Conservation (phyloP, 2,113 vertebrate genomes). For the Thunnus maccoyii region DNA sequence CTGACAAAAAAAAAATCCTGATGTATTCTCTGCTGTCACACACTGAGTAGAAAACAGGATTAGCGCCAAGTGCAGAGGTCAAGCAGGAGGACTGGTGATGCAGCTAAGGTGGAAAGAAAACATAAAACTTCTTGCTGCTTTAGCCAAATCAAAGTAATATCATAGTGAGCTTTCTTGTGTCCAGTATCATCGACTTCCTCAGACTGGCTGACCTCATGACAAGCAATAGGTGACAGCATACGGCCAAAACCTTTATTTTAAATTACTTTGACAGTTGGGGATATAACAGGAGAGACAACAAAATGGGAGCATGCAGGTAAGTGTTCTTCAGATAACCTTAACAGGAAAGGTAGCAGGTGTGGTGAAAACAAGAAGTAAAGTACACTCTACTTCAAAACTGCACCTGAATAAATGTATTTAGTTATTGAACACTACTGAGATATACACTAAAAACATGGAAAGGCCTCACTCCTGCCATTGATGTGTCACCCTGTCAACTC, state of each 20-base stretch:
- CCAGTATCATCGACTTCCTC: not conserved
- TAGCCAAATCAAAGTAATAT: not conserved
- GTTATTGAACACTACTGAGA: no score
- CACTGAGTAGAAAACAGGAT: not conserved
- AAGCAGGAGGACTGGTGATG: not conserved
- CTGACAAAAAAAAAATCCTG: no score
- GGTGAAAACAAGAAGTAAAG: not conserved
- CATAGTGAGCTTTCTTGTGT: not conserved
- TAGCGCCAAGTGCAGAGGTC: not conserved
- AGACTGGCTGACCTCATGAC: conserved; percentile 18
- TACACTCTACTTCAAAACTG: no score
- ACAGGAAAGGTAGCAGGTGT: not conserved
- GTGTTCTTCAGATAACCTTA: conserved; percentile 12
- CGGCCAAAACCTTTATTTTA: not conserved
- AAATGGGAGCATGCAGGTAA: conserved; percentile 6
- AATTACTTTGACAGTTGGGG: not conserved
- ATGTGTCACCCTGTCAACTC: no score
- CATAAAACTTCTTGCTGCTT: not conserved
- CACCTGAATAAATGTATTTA: no score
- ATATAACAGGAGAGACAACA: not conserved
- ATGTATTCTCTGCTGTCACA: not conserved
- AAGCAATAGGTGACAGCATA: conserved; percentile 27
- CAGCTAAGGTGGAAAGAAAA: not conserved
- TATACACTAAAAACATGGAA: no score
- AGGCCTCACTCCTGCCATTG: no score